Evolutionary conservation across 2,888 invertebrate genomes (phyloP), one percentile per base, ranked within the genome.

Genomic region (Tortrix viridana): DNA sequence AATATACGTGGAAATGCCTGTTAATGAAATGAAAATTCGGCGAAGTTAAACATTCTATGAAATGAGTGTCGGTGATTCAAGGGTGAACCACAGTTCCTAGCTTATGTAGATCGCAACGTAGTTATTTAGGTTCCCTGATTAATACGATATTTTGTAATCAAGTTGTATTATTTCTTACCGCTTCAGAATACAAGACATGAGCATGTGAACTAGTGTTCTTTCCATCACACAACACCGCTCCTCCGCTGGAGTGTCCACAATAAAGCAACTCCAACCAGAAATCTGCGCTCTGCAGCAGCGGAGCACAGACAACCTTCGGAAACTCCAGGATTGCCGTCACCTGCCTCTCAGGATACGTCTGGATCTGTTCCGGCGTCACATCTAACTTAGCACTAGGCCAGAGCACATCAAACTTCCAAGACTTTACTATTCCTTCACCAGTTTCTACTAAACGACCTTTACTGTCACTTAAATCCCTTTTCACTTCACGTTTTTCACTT

Each of bases 241-340:
- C 95, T 3, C 92, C 91, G 70, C 89, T 91, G 0, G 91, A 91
- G 70, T 95, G 94, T 41, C 97, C 97, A 76, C 97, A 97, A 77
- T 96, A 97, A 71, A 96, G 93, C 66, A 97, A 85, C 79, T 97
- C 96, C 73, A 97, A 84, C 95, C 95, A 96, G 74, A 96, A 96
- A 74, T 96, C 96, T 0, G 93, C 94, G 66, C 92, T 92, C 0
- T 93, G 90, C 71, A 94, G 92, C 52, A 95, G 93, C 0, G 93
- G 93, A 6, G 87, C 80, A 79, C 96, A 96, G 67, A 95, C 94
- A 5, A 95, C 95, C 55, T 95, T 95, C 6, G 95, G 95, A 79
- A 96, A 97, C 79, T 96, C 95, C 69, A 97, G 80, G 3, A 95
- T 95, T 0, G 96, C 96, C 70, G 94, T 94, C 67, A 97, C 95